These are phyloP conservation scores for Neodiprion pinetum DNA, from an alignment of 1,140 invertebrate species.

Conservation along the genomic window DNA sequence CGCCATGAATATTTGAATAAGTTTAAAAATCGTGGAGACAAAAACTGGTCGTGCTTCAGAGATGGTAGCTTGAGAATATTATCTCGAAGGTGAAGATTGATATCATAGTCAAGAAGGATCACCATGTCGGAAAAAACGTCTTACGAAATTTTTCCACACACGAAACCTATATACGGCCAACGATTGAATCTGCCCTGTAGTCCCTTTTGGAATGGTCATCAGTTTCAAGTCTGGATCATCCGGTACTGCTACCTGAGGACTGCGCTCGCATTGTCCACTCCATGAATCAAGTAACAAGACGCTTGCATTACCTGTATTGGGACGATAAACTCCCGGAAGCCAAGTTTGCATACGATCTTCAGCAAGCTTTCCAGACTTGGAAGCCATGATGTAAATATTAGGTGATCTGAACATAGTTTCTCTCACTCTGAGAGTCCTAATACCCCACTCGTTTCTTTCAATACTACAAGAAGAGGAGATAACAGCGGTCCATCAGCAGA, in stretches of 20 bases:
- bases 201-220: neutral
- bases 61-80: slow-evolving; percentile 20
- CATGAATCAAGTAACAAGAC: slow-evolving; percentile 1
- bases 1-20: slow-evolving; percentile 24
- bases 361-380: neutral
- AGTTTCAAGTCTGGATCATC: neutral
- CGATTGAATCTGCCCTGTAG: neutral
- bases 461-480: neutral
- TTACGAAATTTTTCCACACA: neutral
- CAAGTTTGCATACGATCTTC: neutral
- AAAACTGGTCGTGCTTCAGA: slow-evolving; percentile 27
- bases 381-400: neutral
- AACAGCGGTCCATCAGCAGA: neutral
- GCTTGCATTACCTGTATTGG: neutral
- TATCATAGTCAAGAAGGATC: neutral
- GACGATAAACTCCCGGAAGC: neutral
- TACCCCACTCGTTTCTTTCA: neutral
- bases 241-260: neutral
- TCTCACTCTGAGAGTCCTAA: neutral
- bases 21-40: slow-evolving; percentile 24
- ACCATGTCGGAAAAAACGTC: neutral
- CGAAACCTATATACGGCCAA: neutral
- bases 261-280: neutral
- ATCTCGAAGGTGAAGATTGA: neutral
- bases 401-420: neutral